These are phyloP conservation scores for Platorchestia sp. DNA, from an alignment of 1,140 invertebrate species.

Conservation along the genomic window DNA sequence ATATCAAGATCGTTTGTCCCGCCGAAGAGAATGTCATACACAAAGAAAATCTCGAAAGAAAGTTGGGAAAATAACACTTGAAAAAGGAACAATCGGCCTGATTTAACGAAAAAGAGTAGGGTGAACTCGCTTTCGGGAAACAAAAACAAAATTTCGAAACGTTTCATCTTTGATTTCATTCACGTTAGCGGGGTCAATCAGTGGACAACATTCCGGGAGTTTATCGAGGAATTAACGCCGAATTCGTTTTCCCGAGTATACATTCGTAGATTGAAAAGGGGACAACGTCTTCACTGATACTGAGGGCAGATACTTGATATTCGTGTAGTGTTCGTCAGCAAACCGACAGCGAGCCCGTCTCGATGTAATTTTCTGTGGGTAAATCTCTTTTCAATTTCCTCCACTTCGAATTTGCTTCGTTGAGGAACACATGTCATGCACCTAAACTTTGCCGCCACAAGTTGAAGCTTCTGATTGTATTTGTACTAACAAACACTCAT, in stretches of 20 bases:
- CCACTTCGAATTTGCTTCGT: too few species aligned
- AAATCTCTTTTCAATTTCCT: too few species aligned
- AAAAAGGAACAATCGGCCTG: neutral
- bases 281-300: neutral
- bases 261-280: neutral
- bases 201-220: neutral
- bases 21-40: neutral
- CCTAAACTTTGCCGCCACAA: too few species aligned
- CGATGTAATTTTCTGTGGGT: too few species aligned
- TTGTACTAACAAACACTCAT: too few species aligned
- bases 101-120: neutral
- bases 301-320: neutral
- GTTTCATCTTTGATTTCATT: neutral
- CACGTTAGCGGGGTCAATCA: too few species aligned
- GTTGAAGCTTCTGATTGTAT: too few species aligned
- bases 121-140: neutral
- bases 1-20: neutral
- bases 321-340: neutral
- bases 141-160: neutral
- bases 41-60: neutral
- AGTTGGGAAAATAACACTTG: neutral
- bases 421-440: too few species aligned
- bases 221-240: neutral
- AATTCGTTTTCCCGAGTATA: neutral
- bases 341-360: neutral